Evolutionary conservation across 2,888 invertebrate species (phyloP).

Genomic region (Apeira syringaria): DNA sequence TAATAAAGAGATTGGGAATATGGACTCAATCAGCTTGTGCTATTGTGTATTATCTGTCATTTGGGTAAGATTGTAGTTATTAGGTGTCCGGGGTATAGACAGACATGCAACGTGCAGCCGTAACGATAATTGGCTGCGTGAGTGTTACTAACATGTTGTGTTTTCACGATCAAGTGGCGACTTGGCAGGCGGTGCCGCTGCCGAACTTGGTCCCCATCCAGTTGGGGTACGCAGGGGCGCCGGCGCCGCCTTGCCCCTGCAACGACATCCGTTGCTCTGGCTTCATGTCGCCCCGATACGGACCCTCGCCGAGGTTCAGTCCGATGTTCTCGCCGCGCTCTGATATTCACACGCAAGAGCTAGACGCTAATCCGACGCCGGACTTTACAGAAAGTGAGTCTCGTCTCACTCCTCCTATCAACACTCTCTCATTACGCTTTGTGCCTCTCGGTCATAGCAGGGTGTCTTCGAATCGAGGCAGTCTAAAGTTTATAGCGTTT

Average conservation of each 20-base stretch:
- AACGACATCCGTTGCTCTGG: constrained; percentile 11
- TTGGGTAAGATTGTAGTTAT: no score
- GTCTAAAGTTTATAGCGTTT: background rate
- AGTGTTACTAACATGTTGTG: constrained; percentile 13
- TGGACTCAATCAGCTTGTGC: no score
- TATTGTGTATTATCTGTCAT: no score
- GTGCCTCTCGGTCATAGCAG: constrained; percentile 18
- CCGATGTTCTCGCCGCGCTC: constrained; percentile 10
- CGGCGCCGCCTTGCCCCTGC: constrained; percentile 12
- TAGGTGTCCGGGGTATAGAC: no score
- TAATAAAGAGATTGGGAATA: no score
- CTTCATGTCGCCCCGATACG: constrained; percentile 12
- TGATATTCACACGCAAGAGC: constrained; percentile 4
- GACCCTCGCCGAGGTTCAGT: constrained; percentile 6
- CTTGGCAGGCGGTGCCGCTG: constrained; percentile 17
- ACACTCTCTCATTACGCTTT: constrained; percentile 8
- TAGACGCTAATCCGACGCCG: constrained; percentile 16
- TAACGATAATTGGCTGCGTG: background rate
- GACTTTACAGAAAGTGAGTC: constrained; percentile 23
- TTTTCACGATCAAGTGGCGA: constrained; percentile 13
- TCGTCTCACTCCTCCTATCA: constrained; percentile 7
- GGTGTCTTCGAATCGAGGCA: constrained; percentile 9
- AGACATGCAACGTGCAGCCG: no score
- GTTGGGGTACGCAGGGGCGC: constrained; percentile 5
- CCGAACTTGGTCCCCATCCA: constrained; percentile 11